Evolutionary conservation across 2,888 invertebrate genomes (phyloP).

Genomic region (Synergus itoensis): DNA sequence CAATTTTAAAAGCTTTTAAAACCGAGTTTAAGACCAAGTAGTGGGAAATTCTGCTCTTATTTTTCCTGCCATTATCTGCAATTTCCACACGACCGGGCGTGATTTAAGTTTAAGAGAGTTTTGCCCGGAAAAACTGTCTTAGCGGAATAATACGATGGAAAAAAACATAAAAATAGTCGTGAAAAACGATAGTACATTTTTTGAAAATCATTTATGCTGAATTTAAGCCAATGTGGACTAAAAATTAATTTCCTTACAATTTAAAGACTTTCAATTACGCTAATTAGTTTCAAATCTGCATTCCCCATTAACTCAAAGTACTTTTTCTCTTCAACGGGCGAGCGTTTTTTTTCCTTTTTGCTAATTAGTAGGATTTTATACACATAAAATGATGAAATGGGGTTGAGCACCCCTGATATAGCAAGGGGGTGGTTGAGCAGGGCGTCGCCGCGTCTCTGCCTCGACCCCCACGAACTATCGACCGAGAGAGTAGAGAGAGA

Average conservation of each 20-base stretch:
- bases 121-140: neutral
- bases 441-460: slow-evolving; percentile 77
- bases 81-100: neutral
- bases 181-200: neutral
- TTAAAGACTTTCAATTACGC: too few relatives aligned
- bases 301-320: neutral
- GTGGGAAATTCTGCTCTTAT: neutral
- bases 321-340: neutral
- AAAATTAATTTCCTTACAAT: too few relatives aligned
- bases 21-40: neutral
- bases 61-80: slow-evolving; percentile 1
- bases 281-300: too few relatives aligned
- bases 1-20: neutral
- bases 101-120: neutral
- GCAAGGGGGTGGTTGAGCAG: slow-evolving; percentile 72
- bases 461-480: slow-evolving; percentile 76
- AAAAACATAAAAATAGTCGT: neutral
- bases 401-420: slow-evolving; percentile 74
- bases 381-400: slow-evolving; percentile 37
- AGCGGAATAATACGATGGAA: neutral
- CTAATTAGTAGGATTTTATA: neutral
- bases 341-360: neutral
- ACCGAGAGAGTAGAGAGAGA: slow-evolving; percentile 68
- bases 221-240: too few relatives aligned
- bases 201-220: too few relatives aligned